These are phyloP conservation scores for Tetragnatha versicolor DNA, from an alignment of 1,140 invertebrate genomes.

Conservation along the genomic window DNA sequence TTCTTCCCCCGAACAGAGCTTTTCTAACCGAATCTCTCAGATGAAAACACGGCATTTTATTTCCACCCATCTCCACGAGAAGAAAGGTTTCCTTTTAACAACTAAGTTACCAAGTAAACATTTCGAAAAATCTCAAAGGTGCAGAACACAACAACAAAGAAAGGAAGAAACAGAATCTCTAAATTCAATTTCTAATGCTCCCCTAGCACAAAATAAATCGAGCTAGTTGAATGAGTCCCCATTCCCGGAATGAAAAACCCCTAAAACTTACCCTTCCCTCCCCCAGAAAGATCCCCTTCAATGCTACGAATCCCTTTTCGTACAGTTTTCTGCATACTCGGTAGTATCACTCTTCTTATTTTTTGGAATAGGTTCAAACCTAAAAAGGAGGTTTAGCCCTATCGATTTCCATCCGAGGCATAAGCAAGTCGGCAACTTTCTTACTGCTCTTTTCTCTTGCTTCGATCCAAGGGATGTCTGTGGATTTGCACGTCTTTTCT, in stretches of 20 bases:
- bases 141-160: too few relatives aligned
- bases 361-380: constrained; percentile 3
- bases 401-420: constrained; percentile 13
- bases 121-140: not conserved
- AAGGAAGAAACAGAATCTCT: constrained; percentile 7
- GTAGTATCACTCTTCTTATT: not conserved
- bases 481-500: not conserved
- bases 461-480: not conserved
- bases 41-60: too few relatives aligned
- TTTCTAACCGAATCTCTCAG: too few relatives aligned
- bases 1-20: too few relatives aligned
- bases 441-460: not conserved
- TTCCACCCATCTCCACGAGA: too few relatives aligned
- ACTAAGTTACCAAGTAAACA: constrained; percentile 1
- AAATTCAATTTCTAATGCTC: not conserved
- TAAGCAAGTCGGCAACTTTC: not conserved
- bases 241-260: constrained; percentile 2
- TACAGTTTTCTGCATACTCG: constrained; percentile 7
- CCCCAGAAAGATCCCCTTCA: not conserved
- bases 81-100: too few relatives aligned
- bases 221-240: constrained; percentile 4
- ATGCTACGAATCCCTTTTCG: not conserved
- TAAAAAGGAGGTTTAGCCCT: not conserved
- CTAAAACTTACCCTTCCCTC: not conserved
- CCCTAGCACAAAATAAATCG: constrained; percentile 19